Base-by-base conservation (phyloP, 2,113 vertebrate species). In the Carassius carassius region DNA sequence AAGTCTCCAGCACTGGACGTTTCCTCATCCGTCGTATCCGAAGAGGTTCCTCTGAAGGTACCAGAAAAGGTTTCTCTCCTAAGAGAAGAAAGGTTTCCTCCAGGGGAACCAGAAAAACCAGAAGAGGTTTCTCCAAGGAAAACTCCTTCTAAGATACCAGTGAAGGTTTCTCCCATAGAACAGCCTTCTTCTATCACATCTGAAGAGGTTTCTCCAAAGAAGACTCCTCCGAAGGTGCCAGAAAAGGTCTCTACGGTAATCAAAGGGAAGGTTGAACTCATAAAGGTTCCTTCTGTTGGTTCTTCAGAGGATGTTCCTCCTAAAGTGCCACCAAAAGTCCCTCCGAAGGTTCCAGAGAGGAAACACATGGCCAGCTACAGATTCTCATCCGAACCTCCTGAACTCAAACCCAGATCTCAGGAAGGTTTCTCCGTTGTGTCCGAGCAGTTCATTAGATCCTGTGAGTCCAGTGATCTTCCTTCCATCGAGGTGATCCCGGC, bases 371-470 rank as follows among this genome's bases (percentile, higher is more conserved):
- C 95, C 90, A 90, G 93, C 76, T 95, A 96, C 92, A 95, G 95
- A 91, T 89, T 95, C 92, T 90, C 94, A 89, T 93, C 94, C 91
- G 78, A 90, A 4, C 84, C 88, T 44, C 88, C 49, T 92, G 95
- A 87, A 58, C 87, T 89, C 0, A 81, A 25, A 80, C 91, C 86
- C 85, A 93, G 93, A 84, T 92, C 89, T 85, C 93, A 94, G 77
- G 91, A 95, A 77, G 94, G 94, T 84, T 87, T 60, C 41, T 41
- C 41, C 41, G 41, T 1, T 41, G 41, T 41, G 41, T 41, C 41
- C 41, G 41, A 41, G 91, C 88, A 93, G 0, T 87, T 97, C 69
- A 96, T 96, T 85, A 96, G 92, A 89, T 96, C 95, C 82, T 97
- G 96, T 9, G 96, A 97, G 89, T 95, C 96, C 0, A 1, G 56